A percentile compares a stretch with the other conserved stretches of the same genome.
Evolutionary conservation across 1,140 invertebrate genomes (phyloP).

Genomic region (Neuroterus valhalla): DNA sequence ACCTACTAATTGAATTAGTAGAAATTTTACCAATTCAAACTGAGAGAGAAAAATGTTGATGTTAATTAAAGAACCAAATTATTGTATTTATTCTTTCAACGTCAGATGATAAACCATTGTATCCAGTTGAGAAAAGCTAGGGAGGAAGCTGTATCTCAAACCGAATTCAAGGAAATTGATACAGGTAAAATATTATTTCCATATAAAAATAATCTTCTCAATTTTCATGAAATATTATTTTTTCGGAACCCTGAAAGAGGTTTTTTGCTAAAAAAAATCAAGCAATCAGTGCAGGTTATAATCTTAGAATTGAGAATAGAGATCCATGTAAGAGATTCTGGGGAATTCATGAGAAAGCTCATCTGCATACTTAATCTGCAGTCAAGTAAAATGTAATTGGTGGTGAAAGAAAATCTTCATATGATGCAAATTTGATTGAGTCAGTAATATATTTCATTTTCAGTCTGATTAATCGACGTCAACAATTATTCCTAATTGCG

Average conservation of each 20-base stretch:
- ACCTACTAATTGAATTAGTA: too few species aligned
- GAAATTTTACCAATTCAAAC: too few species aligned
- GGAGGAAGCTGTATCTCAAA: constrained; percentile 70
- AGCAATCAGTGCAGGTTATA: too few species aligned
- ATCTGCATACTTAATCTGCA: not conserved
- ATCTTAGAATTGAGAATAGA: not conserved
- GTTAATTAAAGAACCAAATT: not conserved
- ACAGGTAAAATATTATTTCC: constrained; percentile 56
- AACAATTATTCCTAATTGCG: constrained; percentile 22
- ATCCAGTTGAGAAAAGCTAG: constrained; percentile 84
- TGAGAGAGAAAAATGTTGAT: not conserved
- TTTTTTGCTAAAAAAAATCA: too few species aligned
- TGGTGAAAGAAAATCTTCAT: not conserved
- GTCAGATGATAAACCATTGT: constrained; percentile 96
- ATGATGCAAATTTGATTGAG: constrained; percentile 22
- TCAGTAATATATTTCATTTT: constrained; percentile 5
- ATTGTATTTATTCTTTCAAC: constrained; percentile 41
- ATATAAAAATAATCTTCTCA: constrained; percentile 1
- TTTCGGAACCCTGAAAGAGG: too few species aligned
- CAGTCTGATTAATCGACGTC: constrained; percentile 23
- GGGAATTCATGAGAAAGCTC: constrained; percentile 1
- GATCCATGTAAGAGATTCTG: not conserved
- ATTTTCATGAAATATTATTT: too few species aligned
- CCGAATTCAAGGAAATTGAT: constrained; percentile 57
- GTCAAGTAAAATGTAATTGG: not conserved